Conservation (phyloP, 1,140 invertebrate species). For the Bombus picipes region DNA sequence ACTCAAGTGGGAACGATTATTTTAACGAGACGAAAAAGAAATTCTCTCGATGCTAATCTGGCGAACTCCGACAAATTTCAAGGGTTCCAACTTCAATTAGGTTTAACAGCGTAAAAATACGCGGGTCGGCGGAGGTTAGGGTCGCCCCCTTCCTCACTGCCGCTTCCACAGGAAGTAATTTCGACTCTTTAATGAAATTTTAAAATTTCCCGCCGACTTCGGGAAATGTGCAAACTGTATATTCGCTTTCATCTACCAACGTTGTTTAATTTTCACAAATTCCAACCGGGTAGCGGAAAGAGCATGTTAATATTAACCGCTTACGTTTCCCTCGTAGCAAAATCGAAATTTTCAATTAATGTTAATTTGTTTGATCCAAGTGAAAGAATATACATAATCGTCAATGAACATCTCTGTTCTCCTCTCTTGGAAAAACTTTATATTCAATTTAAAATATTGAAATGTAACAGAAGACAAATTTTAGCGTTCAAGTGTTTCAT, state of each 20-base stretch:
- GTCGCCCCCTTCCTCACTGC: conserved; percentile 15
- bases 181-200: conserved; percentile 73
- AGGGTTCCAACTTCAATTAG: conserved; percentile 71
- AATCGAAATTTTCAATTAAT: not conserved
- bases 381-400: no score
- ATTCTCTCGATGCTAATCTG: conserved; percentile 52
- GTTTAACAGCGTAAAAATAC: conserved; percentile 70
- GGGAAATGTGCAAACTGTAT: conserved; percentile 60
- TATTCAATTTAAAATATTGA: not conserved
- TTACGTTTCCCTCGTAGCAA: not conserved
- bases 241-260: conserved; percentile 23
- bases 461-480: not conserved
- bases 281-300: not conserved
- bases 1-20: conserved; percentile 40
- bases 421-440: not conserved
- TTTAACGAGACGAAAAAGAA: conserved; percentile 45
- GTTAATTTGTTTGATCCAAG: not conserved
- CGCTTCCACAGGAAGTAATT: conserved; percentile 69
- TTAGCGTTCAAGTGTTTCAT: not conserved
- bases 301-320: not conserved
- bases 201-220: conserved; percentile 63
- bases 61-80: conserved; percentile 52
- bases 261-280: conserved; percentile 49
- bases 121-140: conserved; percentile 15
- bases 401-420: no score